A percentile compares a stretch with the other conserved stretches of the same genome.
Evolutionary conservation across 2,113 vertebrate genomes (phyloP).

Genomic region (Enhydra lutris): DNA sequence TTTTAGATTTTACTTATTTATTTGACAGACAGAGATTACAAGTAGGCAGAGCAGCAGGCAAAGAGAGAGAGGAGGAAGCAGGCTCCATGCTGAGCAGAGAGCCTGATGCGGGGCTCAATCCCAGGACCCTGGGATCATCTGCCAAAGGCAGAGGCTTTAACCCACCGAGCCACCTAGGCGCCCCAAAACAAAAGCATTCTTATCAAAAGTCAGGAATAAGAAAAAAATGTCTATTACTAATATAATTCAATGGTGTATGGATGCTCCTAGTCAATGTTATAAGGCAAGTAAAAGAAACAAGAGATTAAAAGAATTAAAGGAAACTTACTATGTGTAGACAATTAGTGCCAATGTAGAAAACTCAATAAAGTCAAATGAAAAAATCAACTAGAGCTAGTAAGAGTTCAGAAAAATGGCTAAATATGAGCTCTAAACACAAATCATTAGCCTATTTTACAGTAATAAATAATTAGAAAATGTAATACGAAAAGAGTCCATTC

Average conservation of each 20-base stretch:
- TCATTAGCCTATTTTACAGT: neutral
- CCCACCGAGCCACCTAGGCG: too few species aligned
- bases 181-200: neutral
- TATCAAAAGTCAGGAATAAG: neutral
- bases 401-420: neutral
- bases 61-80: too few species aligned
- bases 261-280: neutral
- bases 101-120: too few species aligned
- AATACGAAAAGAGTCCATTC: neutral
- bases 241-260: neutral
- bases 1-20: too few species aligned
- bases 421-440: neutral
- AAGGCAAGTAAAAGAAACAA: neutral
- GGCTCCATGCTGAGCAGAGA: too few species aligned
- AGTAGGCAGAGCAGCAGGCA: too few species aligned
- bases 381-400: neutral
- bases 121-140: too few species aligned
- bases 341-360: neutral
- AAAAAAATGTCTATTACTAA: neutral
- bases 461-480: neutral
- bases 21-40: too few species aligned
- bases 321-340: neutral
- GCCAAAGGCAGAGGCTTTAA: too few species aligned
- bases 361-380: neutral
- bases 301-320: neutral